Evolutionary conservation across 2,797 vertebrate species (phyloP).

Genomic region (Serranus cabrilla): DNA sequence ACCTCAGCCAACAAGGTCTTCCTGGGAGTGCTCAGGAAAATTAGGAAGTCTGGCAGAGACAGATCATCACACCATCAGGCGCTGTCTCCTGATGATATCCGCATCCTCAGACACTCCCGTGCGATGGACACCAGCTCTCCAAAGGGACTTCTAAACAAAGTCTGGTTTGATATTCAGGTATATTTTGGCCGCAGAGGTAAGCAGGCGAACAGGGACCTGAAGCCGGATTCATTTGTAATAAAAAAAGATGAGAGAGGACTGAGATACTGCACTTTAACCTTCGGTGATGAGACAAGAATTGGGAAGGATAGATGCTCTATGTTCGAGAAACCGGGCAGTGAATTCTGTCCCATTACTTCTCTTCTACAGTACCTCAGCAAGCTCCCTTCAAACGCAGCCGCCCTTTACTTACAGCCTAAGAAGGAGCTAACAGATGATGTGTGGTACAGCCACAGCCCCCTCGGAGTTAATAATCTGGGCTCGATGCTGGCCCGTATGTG

Average conservation of each 20-base stretch:
- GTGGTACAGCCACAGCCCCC: conserved; percentile 33
- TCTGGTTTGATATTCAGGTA: conserved; percentile 48
- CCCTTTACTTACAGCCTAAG: conserved; percentile 44
- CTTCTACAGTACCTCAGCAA: conserved; percentile 37
- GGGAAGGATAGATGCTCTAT: conserved; percentile 19
- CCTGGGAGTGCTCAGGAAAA: conserved; percentile 33
- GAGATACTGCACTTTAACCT: conserved; percentile 24
- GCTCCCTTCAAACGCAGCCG: not conserved
- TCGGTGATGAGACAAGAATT: not conserved
- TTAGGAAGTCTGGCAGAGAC: conserved; percentile 21
- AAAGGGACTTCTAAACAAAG: conserved; percentile 36
- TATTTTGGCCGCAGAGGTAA: conserved; percentile 42
- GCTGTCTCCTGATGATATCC: conserved; percentile 26
- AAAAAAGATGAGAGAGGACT: conserved; percentile 19
- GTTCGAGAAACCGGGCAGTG: conserved; percentile 31
- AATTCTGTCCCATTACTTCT: conserved; percentile 29
- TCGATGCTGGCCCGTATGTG: conserved; percentile 29
- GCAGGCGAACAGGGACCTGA: conserved; percentile 43
- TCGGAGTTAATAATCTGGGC: conserved; percentile 33
- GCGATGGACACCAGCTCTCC: conserved; percentile 34
- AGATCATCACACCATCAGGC: conserved; percentile 8
- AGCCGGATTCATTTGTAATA: conserved; percentile 36
- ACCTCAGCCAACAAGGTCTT: conserved; percentile 44
- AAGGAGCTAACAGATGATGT: conserved; percentile 15
- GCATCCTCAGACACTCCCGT: conserved; percentile 14